Percentiles rank a stretch among this genome's conserved stretches.
phyloP scores from a whole-genome alignment of 2,797 vertebrate species.

The Cossypha heuglini region DNA sequence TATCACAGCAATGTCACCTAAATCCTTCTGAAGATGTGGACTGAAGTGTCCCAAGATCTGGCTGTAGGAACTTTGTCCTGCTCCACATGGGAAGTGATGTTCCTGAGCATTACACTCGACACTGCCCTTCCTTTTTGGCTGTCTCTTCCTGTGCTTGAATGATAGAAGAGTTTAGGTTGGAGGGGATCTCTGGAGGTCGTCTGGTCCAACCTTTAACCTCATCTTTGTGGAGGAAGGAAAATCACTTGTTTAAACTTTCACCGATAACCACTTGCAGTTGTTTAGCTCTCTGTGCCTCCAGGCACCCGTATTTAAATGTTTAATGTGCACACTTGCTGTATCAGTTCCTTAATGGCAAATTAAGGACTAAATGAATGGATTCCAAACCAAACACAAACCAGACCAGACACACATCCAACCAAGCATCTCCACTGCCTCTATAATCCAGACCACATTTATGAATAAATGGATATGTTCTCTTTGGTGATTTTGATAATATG shows the following conservation, averaged over 20 bases:
- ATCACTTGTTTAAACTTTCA: constrained; percentile 34
- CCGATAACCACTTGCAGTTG: constrained; percentile 40
- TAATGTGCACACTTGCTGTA: constrained; percentile 47
- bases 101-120: not conserved
- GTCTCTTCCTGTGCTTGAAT: not conserved
- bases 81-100: not conserved
- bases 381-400: constrained; percentile 59
- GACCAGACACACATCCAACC: not conserved
- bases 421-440: not conserved
- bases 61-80: not conserved
- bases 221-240: constrained; percentile 23
- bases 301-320: constrained; percentile 35
- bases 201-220: constrained; percentile 27
- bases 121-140: fast-evolving
- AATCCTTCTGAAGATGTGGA: not conserved
- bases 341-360: constrained; percentile 61
- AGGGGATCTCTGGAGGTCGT: not conserved
- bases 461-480: constrained; percentile 21
- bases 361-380: constrained; percentile 46
- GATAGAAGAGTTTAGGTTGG: not conserved
- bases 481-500: constrained; percentile 25
- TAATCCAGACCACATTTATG: constrained; percentile 56
- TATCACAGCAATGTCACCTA: not conserved
- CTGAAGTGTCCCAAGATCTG: not conserved
- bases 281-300: not conserved